Conservation (phyloP, 2,888 invertebrate genomes). For the Chrysotoxum bicinctum region DNA sequence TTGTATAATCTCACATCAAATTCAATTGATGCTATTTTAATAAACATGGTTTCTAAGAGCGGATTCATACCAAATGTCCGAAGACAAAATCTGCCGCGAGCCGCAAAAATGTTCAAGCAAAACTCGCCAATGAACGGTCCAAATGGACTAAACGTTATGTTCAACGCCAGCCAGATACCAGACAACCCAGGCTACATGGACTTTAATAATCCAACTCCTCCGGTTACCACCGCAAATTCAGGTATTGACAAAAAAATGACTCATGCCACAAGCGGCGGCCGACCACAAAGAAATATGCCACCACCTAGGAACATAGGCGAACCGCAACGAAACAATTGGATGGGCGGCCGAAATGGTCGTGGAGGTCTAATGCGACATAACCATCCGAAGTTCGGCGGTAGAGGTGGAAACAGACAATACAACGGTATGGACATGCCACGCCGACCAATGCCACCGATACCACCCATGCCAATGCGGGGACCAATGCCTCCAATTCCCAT, state of each 20-base stretch:
- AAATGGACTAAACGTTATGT: conserved; percentile 76
- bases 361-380: conserved; percentile 37
- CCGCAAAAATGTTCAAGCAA: conserved; percentile 59
- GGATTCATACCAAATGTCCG: conserved; percentile 59
- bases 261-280: conserved; percentile 25
- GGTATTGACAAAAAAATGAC: conserved; percentile 37
- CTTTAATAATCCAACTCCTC: conserved; percentile 79
- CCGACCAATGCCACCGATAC: conserved; percentile 75
- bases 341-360: conserved; percentile 54
- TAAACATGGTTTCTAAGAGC: conserved; percentile 66
- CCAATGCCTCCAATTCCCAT: conserved; percentile 71
- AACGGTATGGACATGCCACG: conserved; percentile 61
- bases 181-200: conserved; percentile 81
- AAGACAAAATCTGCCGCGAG: conserved; percentile 42
- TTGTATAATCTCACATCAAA: not conserved
- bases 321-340: conserved; percentile 47
- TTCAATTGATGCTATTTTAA: conserved; percentile 26
- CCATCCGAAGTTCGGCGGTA: conserved; percentile 41
- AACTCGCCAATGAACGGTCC: conserved; percentile 55
- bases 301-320: conserved; percentile 73
- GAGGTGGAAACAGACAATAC: conserved; percentile 45
- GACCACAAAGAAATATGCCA: conserved; percentile 73
- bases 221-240: conserved; percentile 68
- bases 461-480: conserved; percentile 74
- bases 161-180: conserved; percentile 80